These are phyloP conservation scores for Eriosoma lanigerum DNA, from an alignment of 1,140 invertebrate genomes.

Conservation along the genomic window DNA sequence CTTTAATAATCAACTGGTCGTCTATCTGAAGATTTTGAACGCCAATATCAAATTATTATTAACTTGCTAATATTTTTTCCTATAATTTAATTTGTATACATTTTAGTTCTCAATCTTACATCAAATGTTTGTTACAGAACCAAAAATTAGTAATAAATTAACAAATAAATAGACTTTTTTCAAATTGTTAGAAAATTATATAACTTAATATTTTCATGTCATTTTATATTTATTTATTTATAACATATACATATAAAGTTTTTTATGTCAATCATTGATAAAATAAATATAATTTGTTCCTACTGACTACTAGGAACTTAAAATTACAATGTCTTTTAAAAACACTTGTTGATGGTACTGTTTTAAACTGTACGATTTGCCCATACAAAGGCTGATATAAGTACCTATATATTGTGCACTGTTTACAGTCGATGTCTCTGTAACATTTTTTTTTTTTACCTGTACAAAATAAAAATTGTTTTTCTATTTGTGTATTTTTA, in stretches of 20 bases:
- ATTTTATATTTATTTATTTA: conserved; percentile 47
- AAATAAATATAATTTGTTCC: conserved; percentile 34
- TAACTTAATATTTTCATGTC: conserved; percentile 17
- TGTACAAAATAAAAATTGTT: conserved; percentile 50
- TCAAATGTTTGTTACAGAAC: conserved; percentile 1
- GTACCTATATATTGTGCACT: conserved; percentile 49
- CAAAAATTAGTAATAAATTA: background rate
- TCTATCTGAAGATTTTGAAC: background rate
- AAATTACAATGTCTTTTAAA: conserved; percentile 10
- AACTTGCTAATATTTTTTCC: background rate
- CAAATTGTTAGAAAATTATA: background rate
- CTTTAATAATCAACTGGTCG: background rate
- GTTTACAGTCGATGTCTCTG: conserved; percentile 48
- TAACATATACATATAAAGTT: conserved; percentile 17
- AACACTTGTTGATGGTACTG: conserved; percentile 30
- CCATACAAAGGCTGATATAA: conserved; percentile 49
- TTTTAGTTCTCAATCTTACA: background rate
- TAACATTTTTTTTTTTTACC: conserved; percentile 50
- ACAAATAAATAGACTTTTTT: background rate
- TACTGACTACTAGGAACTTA: conserved; percentile 33
- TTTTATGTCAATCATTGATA: background rate
- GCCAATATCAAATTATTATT: background rate
- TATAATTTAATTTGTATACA: background rate
- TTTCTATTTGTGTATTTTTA: conserved; percentile 31
- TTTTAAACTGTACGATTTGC: conserved; percentile 39